phyloP scores from a whole-genome alignment of 2,888 invertebrate genomes.

The Habrosyne pyritoides region DNA sequence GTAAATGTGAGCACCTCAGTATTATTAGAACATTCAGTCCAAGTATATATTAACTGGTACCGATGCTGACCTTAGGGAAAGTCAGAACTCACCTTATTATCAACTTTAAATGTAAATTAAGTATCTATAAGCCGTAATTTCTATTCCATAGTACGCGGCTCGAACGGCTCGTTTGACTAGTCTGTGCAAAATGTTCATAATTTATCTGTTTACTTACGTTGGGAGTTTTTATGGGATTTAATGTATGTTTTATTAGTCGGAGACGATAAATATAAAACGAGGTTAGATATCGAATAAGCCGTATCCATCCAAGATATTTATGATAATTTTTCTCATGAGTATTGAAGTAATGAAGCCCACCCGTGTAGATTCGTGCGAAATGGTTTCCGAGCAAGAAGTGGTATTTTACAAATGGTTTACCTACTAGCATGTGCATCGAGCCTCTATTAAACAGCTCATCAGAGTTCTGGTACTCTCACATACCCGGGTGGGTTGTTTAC shows the following conservation, averaged over 20 bases:
- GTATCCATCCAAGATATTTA: background rate
- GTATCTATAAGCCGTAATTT: constrained; percentile 28
- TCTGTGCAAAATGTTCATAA: constrained; percentile 11
- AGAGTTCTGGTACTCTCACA: background rate
- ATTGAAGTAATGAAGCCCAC: constrained; percentile 38
- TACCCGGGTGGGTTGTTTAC: background rate
- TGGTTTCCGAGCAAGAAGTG: background rate
- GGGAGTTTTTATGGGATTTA: constrained; percentile 14
- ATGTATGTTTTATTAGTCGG: background rate
- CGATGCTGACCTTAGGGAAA: constrained; percentile 32
- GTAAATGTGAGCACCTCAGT: constrained; percentile 3
- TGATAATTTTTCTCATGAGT: background rate
- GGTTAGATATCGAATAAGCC: constrained; percentile 26
- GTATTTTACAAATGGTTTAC: background rate
- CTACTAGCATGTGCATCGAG: background rate
- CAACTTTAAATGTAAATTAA: constrained; percentile 36
- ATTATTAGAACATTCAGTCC: constrained; percentile 17
- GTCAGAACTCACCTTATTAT: constrained; percentile 27
- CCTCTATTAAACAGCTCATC: background rate
- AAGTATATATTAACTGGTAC: constrained; percentile 20
- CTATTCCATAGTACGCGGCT: constrained; percentile 14
- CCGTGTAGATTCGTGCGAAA: constrained; percentile 26
- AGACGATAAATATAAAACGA: background rate
- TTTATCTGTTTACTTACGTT: background rate
- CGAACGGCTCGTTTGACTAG: background rate